Percentiles rank a stretch among this genome's conserved stretches.
Evolutionary conservation across 2,888 invertebrate genomes (phyloP).

Genomic region (Scaptomyza cyrtandrae): DNA sequence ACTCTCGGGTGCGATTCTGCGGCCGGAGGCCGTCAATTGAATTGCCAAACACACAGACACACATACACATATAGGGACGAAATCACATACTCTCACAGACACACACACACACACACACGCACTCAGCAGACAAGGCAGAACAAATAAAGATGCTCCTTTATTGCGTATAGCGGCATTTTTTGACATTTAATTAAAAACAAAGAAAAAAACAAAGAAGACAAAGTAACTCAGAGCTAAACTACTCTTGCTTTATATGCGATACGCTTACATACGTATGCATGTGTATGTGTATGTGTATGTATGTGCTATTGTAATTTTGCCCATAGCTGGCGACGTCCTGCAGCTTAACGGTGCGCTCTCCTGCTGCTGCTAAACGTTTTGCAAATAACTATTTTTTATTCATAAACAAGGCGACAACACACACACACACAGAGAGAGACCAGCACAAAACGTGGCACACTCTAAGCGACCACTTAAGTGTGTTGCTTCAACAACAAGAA

Average conservation of each 20-base stretch:
- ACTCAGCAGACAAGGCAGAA: constrained; percentile 1
- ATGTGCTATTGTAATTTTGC: constrained; percentile 20
- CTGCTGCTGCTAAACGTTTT: constrained; percentile 72
- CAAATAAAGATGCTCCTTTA: constrained; percentile 47
- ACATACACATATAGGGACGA: constrained; percentile 4
- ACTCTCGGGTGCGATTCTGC: constrained; percentile 73
- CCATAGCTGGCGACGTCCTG: constrained; percentile 28
- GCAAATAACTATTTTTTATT: constrained; percentile 81
- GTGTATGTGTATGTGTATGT: background rate
- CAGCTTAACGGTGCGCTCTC: constrained; percentile 38
- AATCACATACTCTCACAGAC: constrained; percentile 1
- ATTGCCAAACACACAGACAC: constrained; percentile 48
- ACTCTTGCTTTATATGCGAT: constrained; percentile 3
- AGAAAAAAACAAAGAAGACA: constrained; percentile 9
- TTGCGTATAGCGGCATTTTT: constrained; percentile 44
- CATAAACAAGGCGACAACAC: constrained; percentile 73
- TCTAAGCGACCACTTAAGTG: constrained; percentile 79
- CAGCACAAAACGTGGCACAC: constrained; percentile 64
- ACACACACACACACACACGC: background rate
- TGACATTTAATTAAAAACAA: constrained; percentile 65
- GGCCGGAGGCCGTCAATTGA: constrained; percentile 70
- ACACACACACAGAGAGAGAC: constrained; percentile 24
- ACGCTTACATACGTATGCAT: background rate
- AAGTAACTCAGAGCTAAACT: constrained; percentile 34
- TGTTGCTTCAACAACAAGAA: constrained; percentile 57